Percentiles rank a stretch among this genome's conserved stretches.
phyloP scores from a whole-genome alignment of 1,140 invertebrate genomes.

The Heliothis virescens region DNA sequence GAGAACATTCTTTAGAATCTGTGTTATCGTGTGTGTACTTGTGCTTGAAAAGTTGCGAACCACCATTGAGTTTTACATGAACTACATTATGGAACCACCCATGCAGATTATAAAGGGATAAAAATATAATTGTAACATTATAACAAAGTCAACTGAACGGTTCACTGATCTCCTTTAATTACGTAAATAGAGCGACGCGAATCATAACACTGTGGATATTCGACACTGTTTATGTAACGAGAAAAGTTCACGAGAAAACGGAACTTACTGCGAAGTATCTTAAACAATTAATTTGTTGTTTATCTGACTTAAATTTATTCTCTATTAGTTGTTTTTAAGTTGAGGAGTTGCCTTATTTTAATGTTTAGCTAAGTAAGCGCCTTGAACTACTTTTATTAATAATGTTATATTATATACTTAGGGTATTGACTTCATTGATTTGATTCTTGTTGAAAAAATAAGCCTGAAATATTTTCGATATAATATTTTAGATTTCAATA shows the following conservation, averaged over 20 bases:
- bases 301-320: conserved; percentile 46
- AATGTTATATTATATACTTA: no score
- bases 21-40: no score
- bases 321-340: conserved; percentile 39
- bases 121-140: background rate
- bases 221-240: conserved; percentile 53
- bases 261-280: conserved; percentile 49
- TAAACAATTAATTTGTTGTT: conserved; percentile 54
- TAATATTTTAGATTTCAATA: no score
- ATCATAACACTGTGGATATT: conserved; percentile 48
- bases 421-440: no score
- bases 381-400: no score
- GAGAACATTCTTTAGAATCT: no score
- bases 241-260: conserved; percentile 46
- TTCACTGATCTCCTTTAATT: conserved; percentile 23
- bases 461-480: no score
- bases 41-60: no score
- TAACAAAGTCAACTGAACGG: conserved; percentile 40
- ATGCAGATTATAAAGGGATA: background rate
- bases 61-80: no score
- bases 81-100: no score
- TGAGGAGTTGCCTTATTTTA: background rate
- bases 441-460: no score
- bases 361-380: background rate
- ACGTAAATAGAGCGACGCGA: conserved; percentile 41